Evolutionary conservation across 2,797 vertebrate species (phyloP), one percentile per base, ranked within the genome.

Genomic region (Macropodus opercularis): DNA sequence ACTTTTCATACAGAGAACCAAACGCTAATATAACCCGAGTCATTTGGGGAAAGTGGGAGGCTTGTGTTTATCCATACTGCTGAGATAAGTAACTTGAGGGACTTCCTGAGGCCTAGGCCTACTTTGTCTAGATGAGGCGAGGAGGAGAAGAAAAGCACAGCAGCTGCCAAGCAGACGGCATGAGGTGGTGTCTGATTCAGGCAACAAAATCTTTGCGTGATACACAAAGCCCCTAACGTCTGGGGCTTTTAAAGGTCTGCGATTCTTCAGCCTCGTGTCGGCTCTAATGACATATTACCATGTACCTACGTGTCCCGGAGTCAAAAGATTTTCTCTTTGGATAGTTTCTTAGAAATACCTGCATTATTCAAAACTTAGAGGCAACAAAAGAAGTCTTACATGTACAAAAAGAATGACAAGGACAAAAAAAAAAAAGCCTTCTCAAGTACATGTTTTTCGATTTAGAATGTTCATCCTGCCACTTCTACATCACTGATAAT

Each of bases 61-160:
- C 63, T 76, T 29, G 63, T 81, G 68, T 76, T 68, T 63, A 63
- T 78, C 70, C 42, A 55, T 62, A 72, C 77, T 83, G 76, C 83
- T 80, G 75, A 86, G 72, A 83, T 83, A 81, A 83, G 80, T 77
- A 77, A 87, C 85, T 84, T 76, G 50, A 63, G 88, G 84, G 85
- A 87, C 76, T 86, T 89, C 77, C 83, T 68, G 83, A 80, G 82
- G 84, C 85, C 79, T 87, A 72, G 63, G 71, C 83, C 87, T 87
- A 84, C 84, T 89, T 87, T 69, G 53, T 84, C 55, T 75, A 63
- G 61, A 56, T 65, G 54, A 64, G 56, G 51, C 5, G 34, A 53
- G 31, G 18, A 50, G 42, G 41, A 70, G 65, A 50, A 63, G 71
- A 63, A 81, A 82, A 70, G 60, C 57, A 48, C 60, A 76, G 73